Conservation (phyloP, 30 jellyfish, hydroid and myxozoan species). For the Cassiopea xamachana region DNA sequence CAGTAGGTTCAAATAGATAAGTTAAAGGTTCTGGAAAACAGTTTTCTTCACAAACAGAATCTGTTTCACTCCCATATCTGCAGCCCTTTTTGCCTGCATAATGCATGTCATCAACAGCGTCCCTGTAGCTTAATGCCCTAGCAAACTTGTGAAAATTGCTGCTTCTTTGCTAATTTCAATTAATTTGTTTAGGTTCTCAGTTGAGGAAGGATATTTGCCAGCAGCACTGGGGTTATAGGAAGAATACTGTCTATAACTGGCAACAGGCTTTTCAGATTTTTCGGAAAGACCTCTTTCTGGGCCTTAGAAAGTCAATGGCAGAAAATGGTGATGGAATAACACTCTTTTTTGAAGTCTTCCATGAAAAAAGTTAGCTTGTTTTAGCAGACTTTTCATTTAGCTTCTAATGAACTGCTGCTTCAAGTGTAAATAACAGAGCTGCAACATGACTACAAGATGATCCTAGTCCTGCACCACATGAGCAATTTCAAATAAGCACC, state of each 20-base stretch:
- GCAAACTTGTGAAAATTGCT: constrained; percentile 46
- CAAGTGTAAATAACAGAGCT: constrained; percentile 39
- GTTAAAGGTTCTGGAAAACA: constrained; percentile 52
- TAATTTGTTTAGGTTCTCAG: constrained; percentile 11
- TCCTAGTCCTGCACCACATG: constrained; percentile 65
- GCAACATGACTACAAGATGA: constrained; percentile 64
- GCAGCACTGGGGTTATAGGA: constrained; percentile 22
- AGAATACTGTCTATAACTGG: constrained; percentile 1
- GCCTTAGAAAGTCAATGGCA: constrained; percentile 10
- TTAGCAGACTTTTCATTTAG: constrained; percentile 23
- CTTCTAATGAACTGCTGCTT: constrained; percentile 49
- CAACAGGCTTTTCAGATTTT: constrained; percentile 41
- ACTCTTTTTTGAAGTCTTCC: constrained; percentile 19
- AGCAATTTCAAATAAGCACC: constrained; percentile 45
- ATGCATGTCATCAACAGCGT: constrained; percentile 10
- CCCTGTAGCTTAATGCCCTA: background rate
- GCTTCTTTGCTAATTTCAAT: constrained; percentile 3
- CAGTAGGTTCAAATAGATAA: constrained; percentile 44
- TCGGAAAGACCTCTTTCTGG: background rate
- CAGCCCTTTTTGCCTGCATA: constrained; percentile 14
- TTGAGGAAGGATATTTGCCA: constrained; percentile 41
- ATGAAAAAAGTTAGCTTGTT: constrained; percentile 42
- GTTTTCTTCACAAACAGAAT: constrained; percentile 24
- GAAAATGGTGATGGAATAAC: constrained; percentile 2
- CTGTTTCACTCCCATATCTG: constrained; percentile 44